These are phyloP conservation scores for Illadopsis cleaveri DNA, from an alignment of 2,113 vertebrate species.

Conservation along the genomic window DNA sequence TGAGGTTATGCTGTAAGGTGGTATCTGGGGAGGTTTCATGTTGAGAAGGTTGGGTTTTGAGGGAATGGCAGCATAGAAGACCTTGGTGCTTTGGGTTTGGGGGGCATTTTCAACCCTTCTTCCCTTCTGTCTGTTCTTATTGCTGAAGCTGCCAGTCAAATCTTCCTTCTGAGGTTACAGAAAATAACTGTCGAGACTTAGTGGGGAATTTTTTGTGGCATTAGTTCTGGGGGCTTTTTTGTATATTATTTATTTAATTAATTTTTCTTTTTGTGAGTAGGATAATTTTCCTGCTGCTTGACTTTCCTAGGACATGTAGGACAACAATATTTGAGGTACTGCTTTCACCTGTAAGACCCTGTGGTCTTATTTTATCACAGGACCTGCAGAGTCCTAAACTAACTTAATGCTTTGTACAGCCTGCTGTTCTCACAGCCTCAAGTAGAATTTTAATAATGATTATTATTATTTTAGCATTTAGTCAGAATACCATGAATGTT, in stretches of 20 bases:
- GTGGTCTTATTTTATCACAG: neutral
- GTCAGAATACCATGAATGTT: neutral
- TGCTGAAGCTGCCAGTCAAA: neutral
- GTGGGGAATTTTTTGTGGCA: neutral
- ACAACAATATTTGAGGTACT: neutral
- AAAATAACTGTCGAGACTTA: neutral
- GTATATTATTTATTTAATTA: neutral
- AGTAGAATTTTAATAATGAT: neutral
- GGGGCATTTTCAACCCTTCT: neutral
- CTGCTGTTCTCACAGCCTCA: neutral
- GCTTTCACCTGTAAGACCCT: neutral
- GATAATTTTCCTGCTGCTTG: neutral
- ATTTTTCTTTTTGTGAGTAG: neutral
- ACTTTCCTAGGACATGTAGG: neutral
- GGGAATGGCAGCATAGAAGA: neutral
- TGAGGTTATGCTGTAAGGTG: neutral
- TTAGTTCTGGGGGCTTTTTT: neutral
- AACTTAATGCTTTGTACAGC: neutral
- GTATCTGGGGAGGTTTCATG: fast-evolving
- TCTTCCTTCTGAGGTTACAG: neutral
- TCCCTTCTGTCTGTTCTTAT: neutral
- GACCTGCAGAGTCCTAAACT: neutral
- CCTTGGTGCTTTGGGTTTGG: neutral
- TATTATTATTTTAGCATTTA: neutral
- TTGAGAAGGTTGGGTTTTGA: neutral